Base-by-base conservation (phyloP, 2,113 vertebrate genomes). In the Chaetodon auriga region DNA sequence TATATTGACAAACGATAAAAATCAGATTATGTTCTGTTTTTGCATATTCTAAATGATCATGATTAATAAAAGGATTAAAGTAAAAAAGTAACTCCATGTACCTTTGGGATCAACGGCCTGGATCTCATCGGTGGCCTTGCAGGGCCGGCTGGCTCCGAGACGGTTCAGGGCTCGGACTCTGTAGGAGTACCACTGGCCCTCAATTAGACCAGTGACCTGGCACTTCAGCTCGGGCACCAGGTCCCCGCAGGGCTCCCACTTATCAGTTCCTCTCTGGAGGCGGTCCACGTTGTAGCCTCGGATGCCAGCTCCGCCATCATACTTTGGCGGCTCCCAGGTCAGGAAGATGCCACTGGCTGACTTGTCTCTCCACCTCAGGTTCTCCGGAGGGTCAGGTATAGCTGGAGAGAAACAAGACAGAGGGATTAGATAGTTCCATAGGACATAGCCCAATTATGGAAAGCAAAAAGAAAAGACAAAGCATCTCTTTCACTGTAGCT, bases 121-220 rank as follows among this genome's bases (percentile, higher is more conserved):
- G 91, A 99, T 97, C 79, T 99, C 98, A 86, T 99, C 98, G 4
- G 98, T 99, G 78, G 98, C 97, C 72, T 96, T 98, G 94, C 97
- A 97, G 80, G 98, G 98, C 74, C 84, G 95, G 75, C 98, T 95
- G 2, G 97, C 96, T 58, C 98, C 98, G 2, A 96, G 92, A 84
- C 95, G 95, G 85, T 99, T 99, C 85, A 99, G 90, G 81, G 98
- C 98, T 73, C 97, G 96, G 60, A 99, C 97, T 0, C 98, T 96
- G 90, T 99, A 99, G 8, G 98, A 86, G 75, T 99, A 99, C 98
- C 98, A 99, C 80, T 99, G 94, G 71, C 98, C 97, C 94, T 99
- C 98, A 13, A 81, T 95, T 54, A 99, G 97, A 85, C 96, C 96
- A 1, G 96, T 97, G 54, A 99, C 97, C 92, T 99, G 95, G 41